Base-by-base conservation (phyloP, 2,888 invertebrate species). In the Mechanitis messenoides region DNA sequence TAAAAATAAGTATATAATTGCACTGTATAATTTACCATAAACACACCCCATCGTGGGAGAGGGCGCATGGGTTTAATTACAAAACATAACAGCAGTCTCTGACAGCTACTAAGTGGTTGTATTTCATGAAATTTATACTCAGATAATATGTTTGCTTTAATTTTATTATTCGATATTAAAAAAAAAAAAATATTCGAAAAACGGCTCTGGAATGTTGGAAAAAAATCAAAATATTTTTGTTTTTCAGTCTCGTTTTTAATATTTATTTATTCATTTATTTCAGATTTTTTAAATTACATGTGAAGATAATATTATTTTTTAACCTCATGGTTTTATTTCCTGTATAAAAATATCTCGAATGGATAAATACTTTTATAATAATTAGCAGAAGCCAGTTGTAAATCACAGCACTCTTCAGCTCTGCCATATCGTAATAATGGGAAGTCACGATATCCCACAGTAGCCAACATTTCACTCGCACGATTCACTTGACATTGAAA, bases 401-500 rank as follows among this genome's bases (percentile, higher is more conserved):
- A 47, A 20, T 47, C 47, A 50, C 50, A 50, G 20, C 20, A 50
- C 31, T 31, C 50, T 50, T 50, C 31, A 3, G 31, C 31, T 50
- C 12, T 47, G 50, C 6, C 12, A 4, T 31, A 54, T 54, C 68
- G 66, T 78, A 82, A 83, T 75, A 74, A 71, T 68, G 64, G 56
- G 55, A n/a, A 76, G 79, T 81, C 86, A 86, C 85, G 86, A 71
- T 74, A 87, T 80, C 74, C 58, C 68, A 77, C 75, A 75, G 79
- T 85, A 82, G 84, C 76, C 78, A 79, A 59, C 59, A 73, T 75
- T 76, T 74, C 75, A 71, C 73, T 72, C 71, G 64, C 79, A 81
- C 83, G 87, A 85, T 80, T 84, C 81, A 80, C 80, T 81, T 88
- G 89, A 88, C 89, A 90, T 90, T 90, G 89, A 89, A 87, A 88